Base-by-base conservation (phyloP, 1,140 invertebrate species). In the Varroa destructor region DNA sequence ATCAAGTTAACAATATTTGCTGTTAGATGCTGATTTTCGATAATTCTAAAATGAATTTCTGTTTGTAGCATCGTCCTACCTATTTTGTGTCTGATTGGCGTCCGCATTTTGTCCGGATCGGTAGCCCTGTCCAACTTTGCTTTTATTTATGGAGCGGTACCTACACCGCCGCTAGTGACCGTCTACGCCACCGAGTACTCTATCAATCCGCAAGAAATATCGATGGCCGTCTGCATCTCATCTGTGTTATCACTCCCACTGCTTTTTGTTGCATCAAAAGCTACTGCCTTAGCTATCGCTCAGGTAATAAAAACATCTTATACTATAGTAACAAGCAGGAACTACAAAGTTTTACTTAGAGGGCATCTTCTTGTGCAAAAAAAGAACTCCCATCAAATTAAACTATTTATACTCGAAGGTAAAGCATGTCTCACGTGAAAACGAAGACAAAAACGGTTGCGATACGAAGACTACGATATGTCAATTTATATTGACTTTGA, bases 101-200 rank as follows among this genome's bases (percentile, higher is more conserved):
- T 67, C 37, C 61, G 61, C 3, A 1, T 67, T 40, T 12, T 67
- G 37, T 67, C 61, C 2, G 61, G 46, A 5, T 67, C 61, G 37
- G 61, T 67, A 37, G 40, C 12, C 12, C 61, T 67, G 2, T 67
- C 61, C 3, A 67, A 67, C 37, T 67, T 67, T 37, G 61, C 61
- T 8, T 67, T 67, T 37, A 67, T 67, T 37, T 67, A 67, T 8
- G 61, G 61, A 4, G 61, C 61, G 40, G 61, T 67, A 3, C 61
- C 61, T 12, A 67, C 61, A 67, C 61, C 61, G 37, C 61, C 61
- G 37, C 37, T 67, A 3, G 61, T 67, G 12, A 67, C 61, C 12
- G 61, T 67, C 5, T 67, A 67, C 61, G 61, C 61, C n/a, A 40
- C 12, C 8, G 12, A 67, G 40, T 67, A 67, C 8, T 40, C 40